A percentile compares a stretch with the other conserved stretches of the same genome.
These are phyloP conservation scores for Linepithema humile DNA, from an alignment of 1,140 invertebrate genomes.

Conservation along the genomic window DNA sequence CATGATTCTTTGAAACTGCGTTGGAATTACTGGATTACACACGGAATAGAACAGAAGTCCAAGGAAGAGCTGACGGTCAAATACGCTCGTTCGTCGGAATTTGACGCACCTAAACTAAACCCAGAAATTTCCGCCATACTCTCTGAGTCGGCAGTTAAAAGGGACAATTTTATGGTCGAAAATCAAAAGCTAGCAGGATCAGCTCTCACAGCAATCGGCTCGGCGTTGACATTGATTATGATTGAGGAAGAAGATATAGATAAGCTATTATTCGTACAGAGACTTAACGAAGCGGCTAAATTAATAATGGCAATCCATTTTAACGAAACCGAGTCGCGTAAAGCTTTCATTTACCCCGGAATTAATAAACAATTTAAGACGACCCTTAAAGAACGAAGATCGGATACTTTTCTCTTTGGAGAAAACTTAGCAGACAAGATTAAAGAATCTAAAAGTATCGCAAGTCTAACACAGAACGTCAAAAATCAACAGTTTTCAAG, in stretches of 20 bases:
- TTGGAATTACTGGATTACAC: neutral
- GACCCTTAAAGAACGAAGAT: neutral
- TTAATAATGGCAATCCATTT: neutral
- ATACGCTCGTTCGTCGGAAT: neutral
- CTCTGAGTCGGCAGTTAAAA: neutral
- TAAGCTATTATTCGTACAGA: neutral
- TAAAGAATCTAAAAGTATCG: neutral
- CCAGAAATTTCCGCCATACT: neutral
- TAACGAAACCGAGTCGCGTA: neutral
- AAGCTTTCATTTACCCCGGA: neutral
- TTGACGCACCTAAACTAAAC: neutral
- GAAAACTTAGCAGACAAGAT: neutral
- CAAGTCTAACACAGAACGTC: neutral
- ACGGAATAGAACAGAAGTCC: neutral
- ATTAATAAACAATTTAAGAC: neutral
- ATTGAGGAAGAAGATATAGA: neutral
- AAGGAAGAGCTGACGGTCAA: neutral
- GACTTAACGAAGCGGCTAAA: neutral
- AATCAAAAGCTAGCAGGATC: neutral
- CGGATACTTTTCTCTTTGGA: neutral
- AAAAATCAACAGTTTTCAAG: neutral
- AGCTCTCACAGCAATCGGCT: neutral
- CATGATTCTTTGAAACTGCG: neutral
- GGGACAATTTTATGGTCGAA: neutral
- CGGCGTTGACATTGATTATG: neutral